These are phyloP conservation scores for Phalanger gymnotis DNA, from an alignment of 2,797 vertebrate species.

Conservation along the genomic window DNA sequence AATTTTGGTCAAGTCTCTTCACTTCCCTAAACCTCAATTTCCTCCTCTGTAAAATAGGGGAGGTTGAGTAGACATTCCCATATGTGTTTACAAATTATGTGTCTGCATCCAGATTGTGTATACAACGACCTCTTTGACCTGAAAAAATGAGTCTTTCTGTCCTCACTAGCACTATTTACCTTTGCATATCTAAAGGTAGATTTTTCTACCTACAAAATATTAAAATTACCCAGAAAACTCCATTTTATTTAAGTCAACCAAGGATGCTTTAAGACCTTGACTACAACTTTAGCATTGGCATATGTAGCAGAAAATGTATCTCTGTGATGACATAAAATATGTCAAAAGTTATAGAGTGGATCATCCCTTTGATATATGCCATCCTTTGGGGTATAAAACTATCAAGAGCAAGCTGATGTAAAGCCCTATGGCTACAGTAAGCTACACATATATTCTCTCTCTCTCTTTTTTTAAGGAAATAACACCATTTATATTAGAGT, in stretches of 20 bases:
- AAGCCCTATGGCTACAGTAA: constrained; percentile 49
- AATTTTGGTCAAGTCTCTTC: not conserved
- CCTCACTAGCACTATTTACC: constrained; percentile 7
- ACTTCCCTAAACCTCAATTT: not conserved
- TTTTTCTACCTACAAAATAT: constrained; percentile 13
- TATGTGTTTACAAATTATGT: not conserved
- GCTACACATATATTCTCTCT: constrained; percentile 35
- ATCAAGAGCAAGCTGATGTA: constrained; percentile 64
- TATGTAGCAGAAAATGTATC: constrained; percentile 31
- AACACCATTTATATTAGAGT: constrained; percentile 43
- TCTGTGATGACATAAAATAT: constrained; percentile 51
- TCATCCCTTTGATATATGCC: constrained; percentile 60
- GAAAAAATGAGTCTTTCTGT: not conserved
- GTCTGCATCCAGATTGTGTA: not conserved
- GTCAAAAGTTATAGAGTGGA: constrained; percentile 41
- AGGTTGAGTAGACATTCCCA: not conserved
- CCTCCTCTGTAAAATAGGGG: not conserved
- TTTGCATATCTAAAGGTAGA: not conserved
- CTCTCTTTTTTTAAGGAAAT: constrained; percentile 53
- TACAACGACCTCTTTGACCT: constrained; percentile 9
- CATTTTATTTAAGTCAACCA: constrained; percentile 47
- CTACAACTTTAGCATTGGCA: constrained; percentile 48
- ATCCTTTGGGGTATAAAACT: constrained; percentile 58
- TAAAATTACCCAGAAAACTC: constrained; percentile 15
- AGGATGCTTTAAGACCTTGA: constrained; percentile 56